Evolutionary conservation across 1,140 invertebrate genomes (phyloP), one percentile per base, ranked within the genome.

Genomic region (Bombus balteatus): DNA sequence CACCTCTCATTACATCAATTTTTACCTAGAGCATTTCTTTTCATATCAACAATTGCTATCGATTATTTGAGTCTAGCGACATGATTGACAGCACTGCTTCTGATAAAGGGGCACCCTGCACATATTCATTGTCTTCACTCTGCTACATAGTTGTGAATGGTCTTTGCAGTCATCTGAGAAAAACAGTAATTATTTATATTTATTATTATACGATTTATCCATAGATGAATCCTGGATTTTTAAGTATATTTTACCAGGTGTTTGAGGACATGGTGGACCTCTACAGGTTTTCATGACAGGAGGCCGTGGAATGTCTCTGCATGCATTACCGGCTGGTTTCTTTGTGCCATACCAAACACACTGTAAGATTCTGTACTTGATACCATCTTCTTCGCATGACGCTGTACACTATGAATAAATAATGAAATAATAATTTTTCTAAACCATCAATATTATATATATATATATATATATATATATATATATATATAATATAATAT

Each of bases 311-410:
- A 97, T 95, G 88, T 97, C 96, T 84, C 97, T 96, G 94, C 98
- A 98, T 34, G 97, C 97, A 90, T 97, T 97, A 28, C 97, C 98
- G 15, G 98, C 98, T 41, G 97, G 96, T 90, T 97, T 96, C 91
- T 97, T 97, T 32, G 97, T 97, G 65, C 97, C 97, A 90, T 96
- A 97, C 98, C 98, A 99, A 75, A 98, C 98, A 94, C 98, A 99
- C 91, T 98, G 97, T 62, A 98, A 95, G 89, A 97, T 97, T 89
- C 98, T 96, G 91, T 98, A 98, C 94, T 98, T 97, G 71, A 97
- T 96, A 3, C 98, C 98, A 39, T 96, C 96, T 70, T 95, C 95
- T 78, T 96, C 97, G 92, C 98, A 98, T 9, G 96, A 94, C 71
- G 97, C 97, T 88, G 97, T 96, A 93, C 98, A 98, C 98, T 98